A percentile compares a stretch with the other conserved stretches of the same genome.
phyloP scores from a whole-genome alignment of 2,113 vertebrate genomes.

The Xiphophorus hellerii region DNA sequence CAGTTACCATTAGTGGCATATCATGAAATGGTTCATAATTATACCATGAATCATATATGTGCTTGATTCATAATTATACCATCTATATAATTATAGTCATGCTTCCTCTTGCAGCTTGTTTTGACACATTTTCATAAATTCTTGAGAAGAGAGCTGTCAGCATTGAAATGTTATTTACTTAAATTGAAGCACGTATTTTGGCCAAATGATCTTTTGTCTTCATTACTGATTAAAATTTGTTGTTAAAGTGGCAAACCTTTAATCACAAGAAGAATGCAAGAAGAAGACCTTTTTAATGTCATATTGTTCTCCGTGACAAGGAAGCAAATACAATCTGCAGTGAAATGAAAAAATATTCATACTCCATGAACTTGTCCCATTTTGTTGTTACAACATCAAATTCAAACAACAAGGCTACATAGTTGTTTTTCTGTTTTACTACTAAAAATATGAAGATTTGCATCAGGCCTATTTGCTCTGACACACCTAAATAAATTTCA shows the following conservation, averaged over 20 bases:
- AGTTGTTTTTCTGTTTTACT: too few relatives aligned
- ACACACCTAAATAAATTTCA: neutral
- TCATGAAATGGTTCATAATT: slow-evolving; percentile 74
- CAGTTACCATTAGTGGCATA: slow-evolving; percentile 76
- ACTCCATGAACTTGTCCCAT: too few relatives aligned
- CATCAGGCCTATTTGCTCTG: neutral
- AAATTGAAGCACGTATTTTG: slow-evolving; percentile 43
- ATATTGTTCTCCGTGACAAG: too few relatives aligned
- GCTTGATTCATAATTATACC: slow-evolving; percentile 76
- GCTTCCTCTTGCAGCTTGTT: slow-evolving; percentile 69
- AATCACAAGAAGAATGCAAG: slow-evolving; percentile 17
- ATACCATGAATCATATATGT: slow-evolving; percentile 73
- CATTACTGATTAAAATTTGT: slow-evolving; percentile 48
- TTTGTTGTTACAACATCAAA: too few relatives aligned
- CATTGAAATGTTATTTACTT: slow-evolving; percentile 56
- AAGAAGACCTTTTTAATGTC: slow-evolving; percentile 11
- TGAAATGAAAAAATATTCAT: too few relatives aligned
- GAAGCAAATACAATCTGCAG: too few relatives aligned
- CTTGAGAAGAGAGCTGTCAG: slow-evolving; percentile 54
- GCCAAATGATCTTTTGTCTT: slow-evolving; percentile 23
- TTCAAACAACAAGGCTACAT: too few relatives aligned
- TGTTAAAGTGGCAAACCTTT: slow-evolving; percentile 28
- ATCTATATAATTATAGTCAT: slow-evolving; percentile 73
- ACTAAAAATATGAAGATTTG: neutral
- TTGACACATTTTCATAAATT: slow-evolving; percentile 67